A percentile compares a stretch with the other conserved stretches of the same genome.
These are phyloP conservation scores for Apogon talboti DNA, from an alignment of 2,797 vertebrate species.

Conservation along the genomic window DNA sequence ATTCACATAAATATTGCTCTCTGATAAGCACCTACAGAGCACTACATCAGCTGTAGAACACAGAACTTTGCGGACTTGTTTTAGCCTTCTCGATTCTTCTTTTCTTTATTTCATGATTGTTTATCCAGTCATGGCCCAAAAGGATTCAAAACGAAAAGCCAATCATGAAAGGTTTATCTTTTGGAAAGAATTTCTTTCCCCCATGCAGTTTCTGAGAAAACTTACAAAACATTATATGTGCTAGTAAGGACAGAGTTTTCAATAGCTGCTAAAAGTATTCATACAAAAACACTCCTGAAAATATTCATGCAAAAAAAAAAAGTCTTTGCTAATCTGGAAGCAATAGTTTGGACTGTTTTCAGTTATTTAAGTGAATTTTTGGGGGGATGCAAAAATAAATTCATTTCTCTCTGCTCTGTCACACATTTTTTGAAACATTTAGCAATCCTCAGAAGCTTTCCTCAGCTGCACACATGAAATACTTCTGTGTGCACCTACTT, in stretches of 20 bases:
- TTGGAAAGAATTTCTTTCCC: background rate
- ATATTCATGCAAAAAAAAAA: background rate
- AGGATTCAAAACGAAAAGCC: background rate
- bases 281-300: background rate
- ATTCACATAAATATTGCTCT: conserved; percentile 53
- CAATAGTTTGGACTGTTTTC: conserved; percentile 23
- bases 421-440: conserved; percentile 21
- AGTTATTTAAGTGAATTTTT: conserved; percentile 30
- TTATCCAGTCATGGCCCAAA: background rate
- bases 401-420: conserved; percentile 6
- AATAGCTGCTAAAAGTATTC: conserved; percentile 14
- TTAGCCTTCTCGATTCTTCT: conserved; percentile 30
- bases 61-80: conserved; percentile 34
- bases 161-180: conserved; percentile 7
- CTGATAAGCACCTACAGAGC: conserved; percentile 43
- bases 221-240: background rate
- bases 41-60: conserved; percentile 11
- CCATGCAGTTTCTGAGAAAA: background rate
- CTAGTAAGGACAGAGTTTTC: conserved; percentile 31
- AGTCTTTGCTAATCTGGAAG: conserved; percentile 3
- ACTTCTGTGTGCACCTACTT: background rate
- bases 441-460: conserved; percentile 6
- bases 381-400: conserved; percentile 23
- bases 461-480: background rate
- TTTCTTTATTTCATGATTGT: conserved; percentile 4